Base-by-base conservation (phyloP, 2,888 invertebrate genomes). In the Chironomus riparius region DNA sequence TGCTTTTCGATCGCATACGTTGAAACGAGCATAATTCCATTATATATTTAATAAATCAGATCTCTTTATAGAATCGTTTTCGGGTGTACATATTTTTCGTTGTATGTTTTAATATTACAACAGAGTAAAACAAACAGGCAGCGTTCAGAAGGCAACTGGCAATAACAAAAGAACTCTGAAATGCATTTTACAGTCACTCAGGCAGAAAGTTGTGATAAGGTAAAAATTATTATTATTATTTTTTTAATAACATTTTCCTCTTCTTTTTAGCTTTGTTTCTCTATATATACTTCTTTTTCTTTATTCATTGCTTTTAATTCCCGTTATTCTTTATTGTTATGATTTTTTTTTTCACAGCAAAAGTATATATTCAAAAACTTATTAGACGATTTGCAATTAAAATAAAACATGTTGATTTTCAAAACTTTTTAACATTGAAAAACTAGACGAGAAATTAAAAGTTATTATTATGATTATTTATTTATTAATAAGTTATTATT, bases 141-240 rank as follows among this genome's bases (percentile, higher is more conserved):
- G 22, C 74, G 48, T 47, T 22, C 38, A 38, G 56, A 68, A 68
- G 69, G 76, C 48, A 62, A 61, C 50, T 38, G 48, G 62, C 74
- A 74, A 74, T 47, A 73, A 73, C 68, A 69, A 76, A 50, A 68
- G 68, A 74, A 15, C 68, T 56, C 56, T 65, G 21, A 69, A 76
- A 76, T 76, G 76, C 76, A 76, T 76, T 76, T 76, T 68, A 76
- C 76, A 79, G 48, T 78, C 79, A 80, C 78, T 80, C 79, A 79
- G 79, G 80, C 76, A 78, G 78, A 79, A 80, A 79, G 78, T 79
- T 78, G 78, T 78, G 81, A 81, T 81, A 81, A 80, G 79, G 77
- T 69, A 76, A 69, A 76, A 74, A 74, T 74, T 74, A 74, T 74
- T 73, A 73, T 73, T 74, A 74, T 74, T 74, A 38, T 38, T 56